Evolutionary conservation across 2,797 vertebrate genomes (phyloP).

Genomic region (Chaenodraco wilsoni): DNA sequence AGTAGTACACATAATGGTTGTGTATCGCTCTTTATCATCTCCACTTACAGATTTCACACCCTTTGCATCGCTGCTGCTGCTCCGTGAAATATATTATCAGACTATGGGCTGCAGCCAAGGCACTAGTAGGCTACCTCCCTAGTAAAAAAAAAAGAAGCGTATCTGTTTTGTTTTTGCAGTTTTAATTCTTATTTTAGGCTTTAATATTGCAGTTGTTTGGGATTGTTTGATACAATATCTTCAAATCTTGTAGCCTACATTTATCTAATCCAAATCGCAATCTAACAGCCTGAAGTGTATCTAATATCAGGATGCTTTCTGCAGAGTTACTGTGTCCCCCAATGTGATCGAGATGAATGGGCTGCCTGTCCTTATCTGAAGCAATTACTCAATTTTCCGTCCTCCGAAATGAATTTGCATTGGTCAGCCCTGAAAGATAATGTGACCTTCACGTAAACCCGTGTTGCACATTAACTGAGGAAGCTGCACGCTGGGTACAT

Average conservation of each 20-base stretch:
- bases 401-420: slow-evolving; percentile 48
- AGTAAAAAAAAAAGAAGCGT: neutral
- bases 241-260: neutral
- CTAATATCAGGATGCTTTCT: neutral
- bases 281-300: neutral
- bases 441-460: slow-evolving; percentile 61
- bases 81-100: slow-evolving; percentile 7
- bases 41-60: slow-evolving; percentile 6
- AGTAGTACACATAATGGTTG: accelerated
- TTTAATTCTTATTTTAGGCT: neutral
- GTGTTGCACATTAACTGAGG: slow-evolving; percentile 20
- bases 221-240: neutral
- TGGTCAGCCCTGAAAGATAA: slow-evolving; percentile 46
- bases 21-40: slow-evolving; percentile 21
- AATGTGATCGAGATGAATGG: slow-evolving; percentile 52
- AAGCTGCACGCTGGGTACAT: neutral
- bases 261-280: neutral
- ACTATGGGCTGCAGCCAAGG: slow-evolving; percentile 17
- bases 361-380: slow-evolving; percentile 37
- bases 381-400: slow-evolving; percentile 46
- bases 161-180: neutral
- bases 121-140: no score
- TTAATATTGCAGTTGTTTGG: neutral
- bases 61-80: slow-evolving; percentile 3
- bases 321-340: neutral